Evolutionary conservation across 2,888 invertebrate species (phyloP).

Genomic region (Drosophila multiciliata): DNA sequence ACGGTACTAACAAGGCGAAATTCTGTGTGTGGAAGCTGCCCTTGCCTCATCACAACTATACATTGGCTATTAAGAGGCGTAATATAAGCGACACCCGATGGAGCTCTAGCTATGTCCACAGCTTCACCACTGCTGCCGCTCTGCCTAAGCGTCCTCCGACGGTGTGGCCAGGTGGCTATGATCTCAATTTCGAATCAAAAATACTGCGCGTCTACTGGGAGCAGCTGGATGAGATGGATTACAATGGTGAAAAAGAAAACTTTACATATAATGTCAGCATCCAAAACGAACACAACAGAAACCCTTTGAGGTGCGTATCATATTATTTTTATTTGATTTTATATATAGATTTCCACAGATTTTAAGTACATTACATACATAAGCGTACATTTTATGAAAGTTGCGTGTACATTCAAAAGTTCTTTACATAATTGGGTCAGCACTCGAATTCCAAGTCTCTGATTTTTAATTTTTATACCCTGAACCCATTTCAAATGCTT

Average conservation of each 20-base stretch:
- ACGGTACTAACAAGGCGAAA: neutral
- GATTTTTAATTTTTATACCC: neutral
- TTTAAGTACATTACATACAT: too few relatives aligned
- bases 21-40: constrained; percentile 65
- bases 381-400: neutral
- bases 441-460: neutral
- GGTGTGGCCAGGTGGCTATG: constrained; percentile 88
- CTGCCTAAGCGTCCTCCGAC: constrained; percentile 89
- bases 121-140: constrained; percentile 86
- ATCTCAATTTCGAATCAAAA: constrained; percentile 86
- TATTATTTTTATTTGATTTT: neutral
- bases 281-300: constrained; percentile 23
- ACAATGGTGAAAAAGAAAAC: constrained; percentile 88
- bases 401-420: too few relatives aligned
- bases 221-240: constrained; percentile 88
- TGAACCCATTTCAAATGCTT: neutral
- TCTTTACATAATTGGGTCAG: too few relatives aligned
- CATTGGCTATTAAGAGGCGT: constrained; percentile 87
- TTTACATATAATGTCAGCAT: constrained; percentile 88
- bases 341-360: neutral
- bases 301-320: constrained; percentile 53
- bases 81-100: constrained; percentile 86
- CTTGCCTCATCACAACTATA: constrained; percentile 86
- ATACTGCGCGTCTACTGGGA: constrained; percentile 91
- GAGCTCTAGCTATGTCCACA: constrained; percentile 88